phyloP scores from a whole-genome alignment of 2,888 invertebrate species.

The Tipula lateralis region DNA sequence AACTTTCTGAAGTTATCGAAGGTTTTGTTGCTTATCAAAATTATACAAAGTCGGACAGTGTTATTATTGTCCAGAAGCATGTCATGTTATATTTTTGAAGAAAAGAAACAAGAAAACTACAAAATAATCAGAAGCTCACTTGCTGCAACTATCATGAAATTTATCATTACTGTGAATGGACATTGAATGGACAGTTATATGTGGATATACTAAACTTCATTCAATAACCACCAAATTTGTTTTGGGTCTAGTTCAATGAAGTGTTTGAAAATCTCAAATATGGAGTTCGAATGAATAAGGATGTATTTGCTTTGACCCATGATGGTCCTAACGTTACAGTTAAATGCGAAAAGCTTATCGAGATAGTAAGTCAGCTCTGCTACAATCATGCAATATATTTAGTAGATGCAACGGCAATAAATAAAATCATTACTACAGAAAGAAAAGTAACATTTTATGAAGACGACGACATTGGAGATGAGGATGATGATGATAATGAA shows the following conservation, averaged over 20 bases:
- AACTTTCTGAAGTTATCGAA: not conserved
- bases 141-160: not conserved
- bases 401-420: too few relatives aligned
- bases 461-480: too few relatives aligned
- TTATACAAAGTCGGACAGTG: not conserved
- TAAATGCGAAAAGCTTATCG: not conserved
- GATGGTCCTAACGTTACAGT: not conserved
- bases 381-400: too few relatives aligned
- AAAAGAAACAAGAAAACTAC: not conserved
- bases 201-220: not conserved
- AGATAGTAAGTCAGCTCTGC: not conserved
- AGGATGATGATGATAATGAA: too few relatives aligned
- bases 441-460: too few relatives aligned
- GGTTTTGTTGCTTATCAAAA: conserved; percentile 20
- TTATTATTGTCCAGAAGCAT: not conserved
- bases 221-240: not conserved
- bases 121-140: not conserved
- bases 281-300: not conserved
- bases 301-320: not conserved
- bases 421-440: too few relatives aligned
- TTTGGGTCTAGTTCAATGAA: not conserved
- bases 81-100: not conserved
- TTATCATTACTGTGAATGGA: not conserved
- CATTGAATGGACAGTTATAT: not conserved
- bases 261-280: too few relatives aligned